Evolutionary conservation across 2,888 invertebrate genomes (phyloP).

Genomic region (Cataglyphis livida): DNA sequence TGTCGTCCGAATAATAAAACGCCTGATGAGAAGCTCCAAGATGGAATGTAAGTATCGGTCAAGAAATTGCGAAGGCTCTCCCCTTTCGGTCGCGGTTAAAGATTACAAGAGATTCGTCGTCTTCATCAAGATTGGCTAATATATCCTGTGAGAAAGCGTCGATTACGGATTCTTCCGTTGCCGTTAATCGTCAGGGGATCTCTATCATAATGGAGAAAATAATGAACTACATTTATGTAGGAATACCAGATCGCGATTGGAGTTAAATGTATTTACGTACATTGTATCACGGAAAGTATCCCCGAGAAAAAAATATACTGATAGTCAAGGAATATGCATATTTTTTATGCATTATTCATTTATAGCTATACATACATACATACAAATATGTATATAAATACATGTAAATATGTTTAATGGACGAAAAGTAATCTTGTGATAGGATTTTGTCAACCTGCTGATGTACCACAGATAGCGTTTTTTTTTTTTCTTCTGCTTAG

Average conservation of each 20-base stretch:
- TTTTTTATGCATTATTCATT: slow-evolving; percentile 3
- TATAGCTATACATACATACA: neutral
- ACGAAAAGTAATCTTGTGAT: neutral
- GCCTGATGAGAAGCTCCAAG: slow-evolving; percentile 28
- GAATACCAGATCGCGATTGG: slow-evolving; percentile 32
- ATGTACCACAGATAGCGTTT: neutral
- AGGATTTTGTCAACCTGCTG: neutral
- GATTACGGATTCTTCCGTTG: slow-evolving; percentile 30
- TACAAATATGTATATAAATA: neutral
- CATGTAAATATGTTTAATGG: too few species aligned
- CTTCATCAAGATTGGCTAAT: slow-evolving; percentile 31
- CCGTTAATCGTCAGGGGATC: slow-evolving; percentile 27
- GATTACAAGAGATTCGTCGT: slow-evolving; percentile 25
- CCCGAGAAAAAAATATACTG: neutral
- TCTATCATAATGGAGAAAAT: slow-evolving; percentile 32
- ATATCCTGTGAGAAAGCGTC: slow-evolving; percentile 42
- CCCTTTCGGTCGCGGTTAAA: neutral
- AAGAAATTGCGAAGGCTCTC: slow-evolving; percentile 19
- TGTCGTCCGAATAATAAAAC: slow-evolving; percentile 36
- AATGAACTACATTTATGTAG: slow-evolving; percentile 29
- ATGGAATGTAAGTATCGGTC: slow-evolving; percentile 33
- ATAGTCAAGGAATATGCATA: slow-evolving; percentile 1
- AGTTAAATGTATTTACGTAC: slow-evolving; percentile 22
- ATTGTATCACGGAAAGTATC: neutral
- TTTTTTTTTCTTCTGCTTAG: neutral